Percentiles rank a stretch among this genome's conserved stretches.
phyloP scores from a whole-genome alignment of 2,888 invertebrate genomes.

The Hetaerina titia region DNA sequence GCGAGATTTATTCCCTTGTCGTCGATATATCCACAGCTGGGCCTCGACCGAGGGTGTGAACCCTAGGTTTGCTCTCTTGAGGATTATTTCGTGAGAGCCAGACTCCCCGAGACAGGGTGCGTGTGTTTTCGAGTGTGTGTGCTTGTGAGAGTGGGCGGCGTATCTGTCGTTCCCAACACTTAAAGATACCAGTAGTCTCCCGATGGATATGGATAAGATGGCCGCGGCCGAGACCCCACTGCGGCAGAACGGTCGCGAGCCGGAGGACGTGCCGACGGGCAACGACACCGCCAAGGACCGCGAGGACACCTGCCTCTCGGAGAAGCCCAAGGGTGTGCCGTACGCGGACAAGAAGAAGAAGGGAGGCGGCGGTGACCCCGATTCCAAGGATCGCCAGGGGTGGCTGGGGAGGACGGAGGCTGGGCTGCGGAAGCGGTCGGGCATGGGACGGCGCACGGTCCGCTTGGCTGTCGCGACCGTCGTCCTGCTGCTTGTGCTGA shows the following conservation, averaged over 20 bases:
- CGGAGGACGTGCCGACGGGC: constrained; percentile 22
- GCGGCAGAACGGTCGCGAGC: constrained; percentile 39
- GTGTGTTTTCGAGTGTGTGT: background rate
- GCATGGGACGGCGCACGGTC: constrained; percentile 78
- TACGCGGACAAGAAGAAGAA: constrained; percentile 37
- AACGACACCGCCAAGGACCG: constrained; percentile 30
- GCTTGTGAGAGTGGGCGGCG: background rate
- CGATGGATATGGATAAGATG: background rate
- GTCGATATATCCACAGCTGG: too few species aligned
- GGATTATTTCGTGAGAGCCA: background rate
- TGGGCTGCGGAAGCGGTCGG: constrained; percentile 78
- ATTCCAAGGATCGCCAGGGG: background rate
- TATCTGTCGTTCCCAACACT: too few species aligned
- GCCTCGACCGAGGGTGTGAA: too few species aligned
- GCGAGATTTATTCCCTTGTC: too few species aligned
- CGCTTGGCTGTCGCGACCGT: constrained; percentile 83
- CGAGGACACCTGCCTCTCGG: constrained; percentile 50
- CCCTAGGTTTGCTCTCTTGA: too few species aligned
- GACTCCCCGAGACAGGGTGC: background rate
- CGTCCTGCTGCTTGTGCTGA: constrained; percentile 74
- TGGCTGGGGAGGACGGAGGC: background rate
- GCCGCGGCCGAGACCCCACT: constrained; percentile 46
- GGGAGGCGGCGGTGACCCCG: background rate
- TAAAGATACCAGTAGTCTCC: background rate
- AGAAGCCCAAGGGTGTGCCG: constrained; percentile 36